Base-by-base conservation (phyloP, 2,113 vertebrate genomes). In the Trematocara stigmaticum region DNA sequence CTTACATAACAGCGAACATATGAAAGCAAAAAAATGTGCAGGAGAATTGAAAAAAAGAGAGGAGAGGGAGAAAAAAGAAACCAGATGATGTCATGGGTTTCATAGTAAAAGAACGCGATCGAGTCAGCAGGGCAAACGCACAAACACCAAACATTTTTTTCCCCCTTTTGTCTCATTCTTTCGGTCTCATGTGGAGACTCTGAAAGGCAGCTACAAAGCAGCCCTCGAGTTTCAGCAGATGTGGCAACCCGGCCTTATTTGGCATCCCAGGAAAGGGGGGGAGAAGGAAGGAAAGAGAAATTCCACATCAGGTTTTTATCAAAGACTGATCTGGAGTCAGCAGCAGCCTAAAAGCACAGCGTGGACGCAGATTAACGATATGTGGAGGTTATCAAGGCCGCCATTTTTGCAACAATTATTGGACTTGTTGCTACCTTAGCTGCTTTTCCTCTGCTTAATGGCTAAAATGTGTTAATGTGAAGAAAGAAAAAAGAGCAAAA, bases 231-330 rank as follows among this genome's bases (percentile, higher is more conserved):
- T 93, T 87, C 93, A 91, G 89, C 85, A 89, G 66, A 93, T 93
- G 92, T 91, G 84, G 90, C 87, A 66, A 89, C 88, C 82, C 29
- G 74, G 74, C 93, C 95, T 94, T 95, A 95, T 96, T 95, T 95
- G 95, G 95, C 87, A 61, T 91, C 47, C 12, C 49, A 56, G 69
- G 59, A 47, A 35, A 69, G 35, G 71, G 49, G 56, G 49, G 74
- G 1, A 74, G n/a, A 81, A 85, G 80, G 81, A 92, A 87, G 89
- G 89, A 93, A 92, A 80, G 88, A 84, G 89, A 87, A 92, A 92
- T 92, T 95, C 94, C 92, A 94, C 93, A 94, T 94, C 89, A 76
- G 93, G 94, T 93, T 95, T 95, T 91, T 87, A 95, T 94, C 95
- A 95, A 88, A 82, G 81, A 57, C 29, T 80, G 86, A 91, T 88